Evolutionary conservation across 2,888 invertebrate species (phyloP).

Genomic region (Leptogaster cylindrica): DNA sequence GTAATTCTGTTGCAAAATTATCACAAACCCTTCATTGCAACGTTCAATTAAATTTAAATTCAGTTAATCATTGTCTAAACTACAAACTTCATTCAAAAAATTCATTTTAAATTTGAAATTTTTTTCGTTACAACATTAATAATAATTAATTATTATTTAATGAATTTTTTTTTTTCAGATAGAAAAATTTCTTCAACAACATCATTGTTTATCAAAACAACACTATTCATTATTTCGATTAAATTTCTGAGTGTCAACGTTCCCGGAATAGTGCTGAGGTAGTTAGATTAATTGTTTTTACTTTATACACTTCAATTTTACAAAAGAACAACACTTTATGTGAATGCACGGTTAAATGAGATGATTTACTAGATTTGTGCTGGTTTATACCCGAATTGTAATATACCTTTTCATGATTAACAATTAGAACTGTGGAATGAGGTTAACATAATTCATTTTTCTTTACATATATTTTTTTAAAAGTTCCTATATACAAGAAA

Average conservation of each 20-base stretch:
- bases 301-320: conserved; percentile 16
- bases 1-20: no score
- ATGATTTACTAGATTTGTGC: neutral
- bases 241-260: conserved; percentile 1
- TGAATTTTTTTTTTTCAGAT: conserved; percentile 25
- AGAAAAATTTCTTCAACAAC: conserved; percentile 11
- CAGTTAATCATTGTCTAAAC: no score
- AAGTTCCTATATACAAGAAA: conserved; percentile 23
- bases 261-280: conserved; percentile 22
- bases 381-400: conserved; percentile 3
- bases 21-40: no score
- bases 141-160: no score
- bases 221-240: conserved; percentile 12
- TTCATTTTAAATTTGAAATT: neutral
- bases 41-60: no score
- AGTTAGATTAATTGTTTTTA: conserved; percentile 40
- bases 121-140: neutral
- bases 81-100: no score
- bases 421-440: no score
- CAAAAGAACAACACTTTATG: neutral
- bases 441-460: neutral
- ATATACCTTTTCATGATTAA: no score
- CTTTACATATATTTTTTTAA: conserved; percentile 18
- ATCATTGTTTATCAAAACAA: conserved; percentile 8
- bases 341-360: neutral